A percentile compares a stretch with the other conserved stretches of the same genome.
phyloP scores from a whole-genome alignment of 2,888 invertebrate genomes.

The Leucozona laternaria region DNA sequence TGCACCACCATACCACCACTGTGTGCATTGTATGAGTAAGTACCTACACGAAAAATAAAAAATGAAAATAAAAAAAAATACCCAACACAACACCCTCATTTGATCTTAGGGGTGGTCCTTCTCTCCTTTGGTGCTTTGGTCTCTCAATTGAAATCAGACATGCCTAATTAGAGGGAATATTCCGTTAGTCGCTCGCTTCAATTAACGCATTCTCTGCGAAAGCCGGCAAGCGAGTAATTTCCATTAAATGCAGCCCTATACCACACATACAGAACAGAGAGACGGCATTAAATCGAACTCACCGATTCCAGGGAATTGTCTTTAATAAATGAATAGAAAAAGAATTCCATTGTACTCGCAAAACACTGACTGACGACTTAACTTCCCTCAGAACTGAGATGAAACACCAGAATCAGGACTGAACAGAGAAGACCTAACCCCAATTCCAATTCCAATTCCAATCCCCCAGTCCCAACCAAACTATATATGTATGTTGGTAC shows the following conservation, averaged over 20 bases:
- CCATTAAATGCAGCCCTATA: constrained; percentile 58
- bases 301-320: constrained; percentile 59
- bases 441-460: constrained; percentile 20
- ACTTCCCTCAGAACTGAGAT: constrained; percentile 20
- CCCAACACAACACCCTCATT: constrained; percentile 41
- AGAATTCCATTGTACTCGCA: constrained; percentile 58
- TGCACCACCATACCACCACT: constrained; percentile 7
- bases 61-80: constrained; percentile 1
- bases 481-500: background rate
- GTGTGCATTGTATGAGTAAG: constrained; percentile 2
- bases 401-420: background rate
- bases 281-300: constrained; percentile 56
- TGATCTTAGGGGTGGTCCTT: constrained; percentile 58
- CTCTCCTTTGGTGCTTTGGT: constrained; percentile 67
- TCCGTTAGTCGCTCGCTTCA: constrained; percentile 71
- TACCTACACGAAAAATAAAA: constrained; percentile 4
- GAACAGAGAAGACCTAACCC: constrained; percentile 15
- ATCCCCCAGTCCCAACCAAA: background rate
- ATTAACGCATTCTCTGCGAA: constrained; percentile 68
- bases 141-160: constrained; percentile 70
- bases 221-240: constrained; percentile 52
- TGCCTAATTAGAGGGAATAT: constrained; percentile 75
- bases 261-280: too few species aligned
- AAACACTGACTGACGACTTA: background rate
- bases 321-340: constrained; percentile 66